Base-by-base conservation (phyloP, 1,140 invertebrate species). In the Drosophila mauritiana region DNA sequence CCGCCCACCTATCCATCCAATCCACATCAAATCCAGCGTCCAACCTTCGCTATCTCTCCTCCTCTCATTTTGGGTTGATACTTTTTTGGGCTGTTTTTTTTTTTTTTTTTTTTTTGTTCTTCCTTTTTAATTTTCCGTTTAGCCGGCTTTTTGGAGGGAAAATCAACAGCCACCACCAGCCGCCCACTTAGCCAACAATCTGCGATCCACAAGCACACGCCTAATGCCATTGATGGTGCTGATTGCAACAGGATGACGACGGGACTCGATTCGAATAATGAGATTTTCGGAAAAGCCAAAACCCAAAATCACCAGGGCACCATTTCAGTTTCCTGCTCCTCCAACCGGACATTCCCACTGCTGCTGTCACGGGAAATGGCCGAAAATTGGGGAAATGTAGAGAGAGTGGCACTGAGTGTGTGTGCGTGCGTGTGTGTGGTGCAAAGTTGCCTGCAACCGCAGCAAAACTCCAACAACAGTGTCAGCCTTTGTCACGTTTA, bases 211-310 rank as follows among this genome's bases (percentile, higher is more conserved):
- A 57, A 42, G 68, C 49, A 48, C 46, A 48, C 46, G 67, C 42
- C 65, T 70, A 72, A 72, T 72, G 65, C 54, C 65, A 55, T 72
- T 36, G 52, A 72, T 72, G 68, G 51, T 49, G 65, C 68, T 70
- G 68, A 72, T 72, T 72, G 68, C 65, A 72, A 49, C 68, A 40
- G 65, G 13, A 22, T 40, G 51, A 22, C 59, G 51, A 42, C 37
- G 64, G 67, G 65, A 70, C 39, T 70, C 68, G 65, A 72, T 72
- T 72, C 68, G 68, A 72, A 70, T 72, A 72, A 72, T 72, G 68
- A 72, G 64, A 72, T 72, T 72, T 72, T 57, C 20, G 22, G 42
- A 70, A 48, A 43, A 69, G 37, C 64, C 64, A 39, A 70, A 69
- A 25, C 64, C 40, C 27, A 22, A 65, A 68, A 65, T 65, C 64